Base-by-base conservation (phyloP, 1,140 invertebrate genomes). In the Listronotus oregonensis region DNA sequence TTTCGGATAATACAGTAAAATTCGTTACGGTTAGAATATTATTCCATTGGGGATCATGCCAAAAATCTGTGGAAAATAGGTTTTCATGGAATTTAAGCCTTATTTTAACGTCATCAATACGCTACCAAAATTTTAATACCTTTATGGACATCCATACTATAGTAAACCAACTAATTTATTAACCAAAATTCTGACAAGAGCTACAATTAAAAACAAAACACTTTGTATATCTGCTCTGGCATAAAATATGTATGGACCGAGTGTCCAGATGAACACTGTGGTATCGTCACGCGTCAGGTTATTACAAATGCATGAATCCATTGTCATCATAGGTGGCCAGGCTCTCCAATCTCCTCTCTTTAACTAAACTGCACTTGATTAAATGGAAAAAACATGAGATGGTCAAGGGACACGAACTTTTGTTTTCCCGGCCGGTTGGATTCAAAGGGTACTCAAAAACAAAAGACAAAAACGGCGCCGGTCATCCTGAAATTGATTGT, bases 401-500 rank as follows among this genome's bases (percentile, higher is more conserved):
- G 10, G 55, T 47, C 58, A 59, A 58, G 62, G 69, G 65, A 54
- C 47, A 31, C 15, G 47, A 27, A 69, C 66, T 69, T 72, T 73
- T 73, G 68, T 70, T 67, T 66, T 50, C 27, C 64, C 56, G 27
- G 32, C 8, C 27, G 18, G 51, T 32, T 21, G 51, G 64, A 52
- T 70, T 71, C 65, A 64, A 71, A 72, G 70, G 72, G 72, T 67
- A 58, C 66, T 71, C 57, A 70, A 64, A 72, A 72, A 73, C 70
- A 73, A 73, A 72, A 73, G 72, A 65, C 60, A 66, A 54, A 68
- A 67, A 68, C 66, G 70, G 64, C 65, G 61, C 61, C 64, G 70
- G 68, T 72, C 72, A 73, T 69, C 64, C 52, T 49, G 57, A 52
- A 71, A 73, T 70, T 71, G 70, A 73, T 73, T 73, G 70, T 73